These are phyloP conservation scores for Liparis tanakae DNA, from an alignment of 2,797 vertebrate species.

Conservation along the genomic window DNA sequence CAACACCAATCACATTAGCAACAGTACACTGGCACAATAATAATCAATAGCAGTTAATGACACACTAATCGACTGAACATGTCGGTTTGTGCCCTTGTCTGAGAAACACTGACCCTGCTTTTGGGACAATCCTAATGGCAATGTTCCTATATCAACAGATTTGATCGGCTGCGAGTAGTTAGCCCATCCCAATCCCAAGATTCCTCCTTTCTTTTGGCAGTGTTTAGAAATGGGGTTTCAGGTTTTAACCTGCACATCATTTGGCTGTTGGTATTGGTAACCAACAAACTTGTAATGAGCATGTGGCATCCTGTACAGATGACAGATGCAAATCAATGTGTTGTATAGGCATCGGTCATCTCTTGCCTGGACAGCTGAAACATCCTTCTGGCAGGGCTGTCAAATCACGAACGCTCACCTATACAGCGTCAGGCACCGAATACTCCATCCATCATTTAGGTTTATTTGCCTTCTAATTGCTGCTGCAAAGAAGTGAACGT, in stretches of 20 bases:
- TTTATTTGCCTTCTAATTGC: background rate
- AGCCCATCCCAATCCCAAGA: no score
- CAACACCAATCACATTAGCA: constrained; percentile 26
- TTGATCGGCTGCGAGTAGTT: no score
- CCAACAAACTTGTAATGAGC: background rate
- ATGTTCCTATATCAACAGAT: constrained; percentile 5
- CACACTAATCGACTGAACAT: constrained; percentile 11
- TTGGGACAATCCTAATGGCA: constrained; percentile 2
- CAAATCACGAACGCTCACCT: background rate
- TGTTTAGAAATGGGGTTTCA: background rate
- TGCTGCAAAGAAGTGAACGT: background rate
- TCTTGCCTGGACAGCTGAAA: background rate
- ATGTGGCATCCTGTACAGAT: background rate
- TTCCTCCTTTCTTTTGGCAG: background rate
- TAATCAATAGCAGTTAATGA: constrained; percentile 32
- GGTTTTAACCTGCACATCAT: background rate
- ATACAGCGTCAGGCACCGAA: background rate
- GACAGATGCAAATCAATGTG: background rate
- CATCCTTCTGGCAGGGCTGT: background rate
- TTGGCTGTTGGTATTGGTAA: background rate
- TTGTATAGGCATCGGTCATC: background rate
- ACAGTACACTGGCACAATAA: background rate
- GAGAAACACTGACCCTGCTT: constrained; percentile 10
- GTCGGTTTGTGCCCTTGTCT: constrained; percentile 21
- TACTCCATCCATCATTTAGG: background rate